Conservation (phyloP, 2,797 vertebrate species). For the Orientallactaga sibirica region DNA sequence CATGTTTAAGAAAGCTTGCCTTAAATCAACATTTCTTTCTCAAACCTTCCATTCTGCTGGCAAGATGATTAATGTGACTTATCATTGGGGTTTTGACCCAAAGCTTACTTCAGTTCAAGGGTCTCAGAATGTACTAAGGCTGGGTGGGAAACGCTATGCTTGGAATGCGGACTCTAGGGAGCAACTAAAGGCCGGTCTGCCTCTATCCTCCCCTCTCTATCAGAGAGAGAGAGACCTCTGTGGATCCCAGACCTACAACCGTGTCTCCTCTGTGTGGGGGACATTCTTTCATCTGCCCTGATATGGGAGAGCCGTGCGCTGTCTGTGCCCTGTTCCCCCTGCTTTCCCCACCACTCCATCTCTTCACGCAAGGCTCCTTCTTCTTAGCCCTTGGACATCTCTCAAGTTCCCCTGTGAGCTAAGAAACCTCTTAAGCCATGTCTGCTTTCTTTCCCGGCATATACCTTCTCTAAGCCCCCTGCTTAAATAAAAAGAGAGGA, state of each 20-base stretch:
- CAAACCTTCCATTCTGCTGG: background rate
- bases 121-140: background rate
- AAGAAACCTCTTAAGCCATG: background rate
- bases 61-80: background rate
- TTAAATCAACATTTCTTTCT: background rate
- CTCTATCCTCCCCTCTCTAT: too few species aligned
- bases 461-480: background rate
- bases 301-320: background rate
- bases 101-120: background rate
- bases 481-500: background rate
- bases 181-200: background rate
- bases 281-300: background rate
- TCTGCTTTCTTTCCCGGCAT: background rate
- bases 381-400: background rate
- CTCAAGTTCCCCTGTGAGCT: background rate
- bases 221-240: too few species aligned
- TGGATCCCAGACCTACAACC: background rate
- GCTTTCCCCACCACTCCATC: background rate
- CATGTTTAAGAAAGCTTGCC: fast-evolving
- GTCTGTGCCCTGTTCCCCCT: background rate
- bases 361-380: background rate
- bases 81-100: background rate
- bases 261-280: background rate
- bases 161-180: background rate
- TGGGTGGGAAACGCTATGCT: background rate